phyloP scores from a whole-genome alignment of 2,797 vertebrate genomes.

The Coreius guichenoti region DNA sequence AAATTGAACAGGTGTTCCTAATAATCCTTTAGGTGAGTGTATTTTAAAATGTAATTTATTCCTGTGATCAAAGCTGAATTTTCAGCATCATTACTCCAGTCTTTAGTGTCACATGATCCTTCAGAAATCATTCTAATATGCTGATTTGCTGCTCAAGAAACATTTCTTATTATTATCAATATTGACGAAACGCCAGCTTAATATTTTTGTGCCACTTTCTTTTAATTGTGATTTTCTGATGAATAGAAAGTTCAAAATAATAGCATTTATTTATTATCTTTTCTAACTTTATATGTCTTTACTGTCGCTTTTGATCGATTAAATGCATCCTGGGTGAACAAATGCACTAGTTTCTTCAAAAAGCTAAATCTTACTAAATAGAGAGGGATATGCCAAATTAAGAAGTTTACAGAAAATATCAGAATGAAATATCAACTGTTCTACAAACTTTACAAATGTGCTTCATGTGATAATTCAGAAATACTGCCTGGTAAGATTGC shows the following conservation, averaged over 20 bases:
- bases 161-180: not conserved
- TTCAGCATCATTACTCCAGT: not conserved
- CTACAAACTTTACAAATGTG: not conserved
- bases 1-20: too few species aligned
- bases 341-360: not conserved
- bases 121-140: not conserved
- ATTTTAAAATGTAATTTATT: not conserved
- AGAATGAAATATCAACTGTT: not conserved
- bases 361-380: too few species aligned
- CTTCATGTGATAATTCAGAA: not conserved
- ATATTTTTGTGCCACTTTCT: not conserved
- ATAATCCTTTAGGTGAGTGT: too few species aligned
- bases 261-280: not conserved
- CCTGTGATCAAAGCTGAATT: not conserved
- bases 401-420: not conserved
- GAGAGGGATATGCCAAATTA: not conserved
- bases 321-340: not conserved
- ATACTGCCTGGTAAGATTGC: not conserved
- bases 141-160: not conserved
- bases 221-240: not conserved
- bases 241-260: not conserved
- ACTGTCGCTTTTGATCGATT: not conserved
- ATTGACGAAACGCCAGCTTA: not conserved
- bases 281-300: not conserved
- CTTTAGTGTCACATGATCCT: not conserved